Evolutionary conservation across 2,113 vertebrate species (phyloP).

Genomic region (Lichenostomus cassidix): DNA sequence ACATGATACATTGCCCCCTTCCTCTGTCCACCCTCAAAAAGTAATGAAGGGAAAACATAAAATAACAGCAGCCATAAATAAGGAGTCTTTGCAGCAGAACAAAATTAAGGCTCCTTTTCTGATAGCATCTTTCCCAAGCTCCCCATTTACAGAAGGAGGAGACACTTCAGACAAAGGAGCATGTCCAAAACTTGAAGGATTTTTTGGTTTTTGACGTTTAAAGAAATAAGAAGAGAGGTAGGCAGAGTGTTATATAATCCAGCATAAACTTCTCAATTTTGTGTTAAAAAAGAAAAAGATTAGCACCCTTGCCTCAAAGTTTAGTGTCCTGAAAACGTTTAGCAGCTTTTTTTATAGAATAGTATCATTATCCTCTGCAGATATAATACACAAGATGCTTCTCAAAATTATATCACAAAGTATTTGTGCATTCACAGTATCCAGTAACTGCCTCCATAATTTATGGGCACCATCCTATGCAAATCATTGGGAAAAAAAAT

Average conservation of each 20-base stretch:
- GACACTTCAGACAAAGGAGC: neutral
- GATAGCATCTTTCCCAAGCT: neutral
- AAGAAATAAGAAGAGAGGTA: neutral
- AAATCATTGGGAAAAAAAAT: slow-evolving; percentile 46
- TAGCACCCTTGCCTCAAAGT: neutral
- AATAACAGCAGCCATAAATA: neutral
- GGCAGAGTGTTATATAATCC: neutral
- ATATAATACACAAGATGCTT: neutral
- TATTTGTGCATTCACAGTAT: neutral
- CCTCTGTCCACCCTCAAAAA: neutral
- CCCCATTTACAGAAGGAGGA: neutral
- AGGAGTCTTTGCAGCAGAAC: neutral
- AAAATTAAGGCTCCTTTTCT: neutral
- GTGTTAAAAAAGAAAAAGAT: neutral
- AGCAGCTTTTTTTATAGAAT: neutral
- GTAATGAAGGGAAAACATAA: neutral
- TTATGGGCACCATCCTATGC: slow-evolving; percentile 46
- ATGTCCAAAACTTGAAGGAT: neutral
- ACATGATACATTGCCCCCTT: neutral
- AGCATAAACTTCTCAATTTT: neutral
- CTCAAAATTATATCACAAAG: neutral
- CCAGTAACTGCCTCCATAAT: slow-evolving; percentile 28
- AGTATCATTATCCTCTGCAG: neutral
- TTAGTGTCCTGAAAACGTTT: neutral
- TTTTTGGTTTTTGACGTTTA: neutral